Conservation (phyloP, 2,888 invertebrate species). For the Pherbina coryleti region DNA sequence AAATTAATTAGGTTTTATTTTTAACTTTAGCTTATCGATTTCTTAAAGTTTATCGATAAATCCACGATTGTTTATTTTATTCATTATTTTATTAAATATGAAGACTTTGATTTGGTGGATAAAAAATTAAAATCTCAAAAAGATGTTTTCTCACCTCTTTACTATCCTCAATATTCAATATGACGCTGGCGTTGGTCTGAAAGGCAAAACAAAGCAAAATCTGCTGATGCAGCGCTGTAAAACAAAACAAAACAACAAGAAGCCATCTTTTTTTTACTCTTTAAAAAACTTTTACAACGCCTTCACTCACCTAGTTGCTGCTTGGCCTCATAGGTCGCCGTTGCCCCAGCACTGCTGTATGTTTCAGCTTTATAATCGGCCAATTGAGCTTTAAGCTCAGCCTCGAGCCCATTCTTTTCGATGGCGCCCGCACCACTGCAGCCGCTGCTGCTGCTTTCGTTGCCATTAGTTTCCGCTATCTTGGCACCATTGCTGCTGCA, state of each 20-base stretch:
- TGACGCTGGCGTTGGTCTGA: constrained; percentile 80
- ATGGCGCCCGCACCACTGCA: constrained; percentile 37
- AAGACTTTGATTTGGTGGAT: too few species aligned
- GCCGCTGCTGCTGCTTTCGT: constrained; percentile 17
- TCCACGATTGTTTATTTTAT: too few species aligned
- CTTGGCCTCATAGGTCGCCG: constrained; percentile 60
- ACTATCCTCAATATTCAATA: constrained; percentile 76
- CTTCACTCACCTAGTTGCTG: constrained; percentile 58
- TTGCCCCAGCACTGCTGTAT: constrained; percentile 53
- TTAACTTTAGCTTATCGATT: too few species aligned
- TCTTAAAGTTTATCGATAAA: too few species aligned
- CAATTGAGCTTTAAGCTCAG: constrained; percentile 50
- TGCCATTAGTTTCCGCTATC: constrained; percentile 12
- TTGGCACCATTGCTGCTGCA: constrained; percentile 35
- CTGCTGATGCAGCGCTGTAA: constrained; percentile 62
- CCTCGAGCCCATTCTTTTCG: constrained; percentile 19
- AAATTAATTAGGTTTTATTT: too few species aligned
- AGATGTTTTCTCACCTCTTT: constrained; percentile 61
- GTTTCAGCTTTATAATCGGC: constrained; percentile 61
- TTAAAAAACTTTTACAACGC: background rate
- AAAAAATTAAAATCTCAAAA: too few species aligned
- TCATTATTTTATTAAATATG: too few species aligned
- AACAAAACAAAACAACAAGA: background rate
- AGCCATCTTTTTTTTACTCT: background rate
- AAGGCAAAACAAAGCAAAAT: constrained; percentile 82